Evolutionary conservation across 53 echinoderm and acorn worm genomes (phyloP).

Genomic region (Temnopleurus reevesii): DNA sequence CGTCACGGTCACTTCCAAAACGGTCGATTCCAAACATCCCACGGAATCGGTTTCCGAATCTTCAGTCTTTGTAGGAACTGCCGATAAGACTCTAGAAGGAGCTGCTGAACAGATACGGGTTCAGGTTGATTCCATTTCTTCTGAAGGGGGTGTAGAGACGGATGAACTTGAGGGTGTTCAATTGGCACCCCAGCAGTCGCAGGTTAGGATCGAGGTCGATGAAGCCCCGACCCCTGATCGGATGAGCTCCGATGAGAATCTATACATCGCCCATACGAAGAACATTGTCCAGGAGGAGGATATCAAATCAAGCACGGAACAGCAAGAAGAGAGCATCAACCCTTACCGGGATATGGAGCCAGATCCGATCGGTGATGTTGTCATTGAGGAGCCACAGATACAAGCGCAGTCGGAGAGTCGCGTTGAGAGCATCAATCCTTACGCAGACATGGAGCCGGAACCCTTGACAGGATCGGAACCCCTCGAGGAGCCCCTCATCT

Average conservation of each 20-base stretch:
- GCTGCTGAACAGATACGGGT: conserved; percentile 57
- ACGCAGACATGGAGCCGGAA: conserved; percentile 68
- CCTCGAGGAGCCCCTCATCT: conserved; percentile 61
- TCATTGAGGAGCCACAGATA: conserved; percentile 62
- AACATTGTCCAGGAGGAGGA: conserved; percentile 68
- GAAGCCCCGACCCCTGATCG: conserved; percentile 81
- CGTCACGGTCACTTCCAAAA: conserved; percentile 66
- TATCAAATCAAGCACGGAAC: conserved; percentile 53
- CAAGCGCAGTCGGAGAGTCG: not conserved
- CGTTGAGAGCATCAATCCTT: conserved; percentile 71
- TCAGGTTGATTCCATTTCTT: conserved; percentile 58
- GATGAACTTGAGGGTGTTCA: conserved; percentile 45
- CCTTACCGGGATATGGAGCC: conserved; percentile 67
- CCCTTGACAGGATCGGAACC: conserved; percentile 63
- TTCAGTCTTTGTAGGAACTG: conserved; percentile 77
- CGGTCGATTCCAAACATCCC: conserved; percentile 56
- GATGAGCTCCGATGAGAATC: conserved; percentile 81
- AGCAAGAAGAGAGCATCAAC: conserved; percentile 68
- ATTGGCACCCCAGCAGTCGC: not conserved
- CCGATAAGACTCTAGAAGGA: conserved; percentile 50
- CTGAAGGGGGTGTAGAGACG: conserved; percentile 37
- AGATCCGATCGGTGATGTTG: conserved; percentile 64
- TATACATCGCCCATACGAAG: conserved; percentile 62
- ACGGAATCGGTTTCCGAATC: conserved; percentile 85
- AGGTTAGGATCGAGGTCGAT: conserved; percentile 78